Evolutionary conservation across 1,140 invertebrate species (phyloP), one percentile per base, ranked within the genome.

Genomic region (Holcopasites calliopsidis): DNA sequence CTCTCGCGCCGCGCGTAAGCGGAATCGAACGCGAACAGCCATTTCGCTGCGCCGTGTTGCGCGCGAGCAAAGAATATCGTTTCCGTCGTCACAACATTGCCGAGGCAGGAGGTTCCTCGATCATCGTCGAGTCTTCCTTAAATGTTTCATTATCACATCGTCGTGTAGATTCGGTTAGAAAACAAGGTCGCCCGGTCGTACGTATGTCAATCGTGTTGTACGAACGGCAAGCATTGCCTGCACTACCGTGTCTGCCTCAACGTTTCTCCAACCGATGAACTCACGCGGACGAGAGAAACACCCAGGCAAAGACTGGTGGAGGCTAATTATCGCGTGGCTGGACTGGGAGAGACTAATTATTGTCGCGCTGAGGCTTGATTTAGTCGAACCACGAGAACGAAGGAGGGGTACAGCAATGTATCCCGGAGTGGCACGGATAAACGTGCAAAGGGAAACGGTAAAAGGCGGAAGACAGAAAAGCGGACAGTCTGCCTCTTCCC

Each of bases 401-500:
- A 69, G 66, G 47, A 33, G 50, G 40, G 3, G 8, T 13, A 38
- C 26, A n/a, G 18, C 18, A 40, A 52, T 33, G 35, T 44, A 38
- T 42, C 2, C 7, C 33, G 4, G 8, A 26, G 47, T 26, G 50
- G 42, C 38, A n/a, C 35, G 54, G 52, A 79, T 28, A 60, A 60
- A 75, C 13, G 65, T 28, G 31, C 11, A 10, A 42, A 52, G 61
- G 49, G 62, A 35, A 21, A 23, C 13, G 26, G n/a, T 1, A 16
- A 28, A 42, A 44, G 33, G 55, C 50, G 26, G 21, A n/a, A 64
- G 38, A 70, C 40, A 60, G 47, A 65, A 47, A 38, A 62, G 58
- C 69, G 52, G 74, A 66, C 71, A 61, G 61, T 68, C 73, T 69
- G 78, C n/a, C n/a, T n/a, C n/a, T n/a, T n/a, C n/a, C n/a, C n/a